phyloP scores from a whole-genome alignment of 2,888 invertebrate species.

The Brachynemurus nebulosus region DNA sequence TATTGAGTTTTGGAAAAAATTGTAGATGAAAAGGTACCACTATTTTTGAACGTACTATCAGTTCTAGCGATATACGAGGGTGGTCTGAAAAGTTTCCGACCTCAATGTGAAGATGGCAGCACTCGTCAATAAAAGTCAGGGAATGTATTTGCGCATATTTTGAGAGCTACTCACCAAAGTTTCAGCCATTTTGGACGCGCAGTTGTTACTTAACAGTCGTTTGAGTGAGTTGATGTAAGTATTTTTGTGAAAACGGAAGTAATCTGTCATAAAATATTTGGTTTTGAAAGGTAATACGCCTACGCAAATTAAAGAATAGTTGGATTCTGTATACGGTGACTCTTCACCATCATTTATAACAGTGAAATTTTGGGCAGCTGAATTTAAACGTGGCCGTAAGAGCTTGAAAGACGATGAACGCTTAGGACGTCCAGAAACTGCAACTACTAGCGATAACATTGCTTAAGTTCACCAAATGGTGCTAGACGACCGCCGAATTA shows the following conservation, averaged over 20 bases:
- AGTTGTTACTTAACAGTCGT: background rate
- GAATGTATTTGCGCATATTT: background rate
- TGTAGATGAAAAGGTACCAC: too few species aligned
- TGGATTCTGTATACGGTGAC: background rate
- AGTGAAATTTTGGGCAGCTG: conserved; percentile 14
- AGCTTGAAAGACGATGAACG: conserved; percentile 12
- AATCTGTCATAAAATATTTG: background rate
- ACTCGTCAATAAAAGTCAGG: too few species aligned
- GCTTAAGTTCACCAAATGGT: too few species aligned
- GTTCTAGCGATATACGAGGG: too few species aligned
- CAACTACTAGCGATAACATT: conserved; percentile 16
- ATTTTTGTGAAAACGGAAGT: conserved; percentile 1
- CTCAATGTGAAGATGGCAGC: too few species aligned
- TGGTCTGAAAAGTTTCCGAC: too few species aligned
- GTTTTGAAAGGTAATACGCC: background rate
- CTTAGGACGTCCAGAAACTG: conserved; percentile 14
- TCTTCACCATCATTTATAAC: conserved; percentile 9
- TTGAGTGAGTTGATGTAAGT: conserved; percentile 3
- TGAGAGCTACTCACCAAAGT: background rate
- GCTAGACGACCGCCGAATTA: conserved; percentile 14
- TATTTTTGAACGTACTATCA: too few species aligned
- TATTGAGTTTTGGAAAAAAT: too few species aligned
- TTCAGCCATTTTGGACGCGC: conserved; percentile 5
- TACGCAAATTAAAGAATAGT: background rate
- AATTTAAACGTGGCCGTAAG: conserved; percentile 16